Conservation (phyloP, 2,113 vertebrate genomes). For the Dasypus novemcinctus region DNA sequence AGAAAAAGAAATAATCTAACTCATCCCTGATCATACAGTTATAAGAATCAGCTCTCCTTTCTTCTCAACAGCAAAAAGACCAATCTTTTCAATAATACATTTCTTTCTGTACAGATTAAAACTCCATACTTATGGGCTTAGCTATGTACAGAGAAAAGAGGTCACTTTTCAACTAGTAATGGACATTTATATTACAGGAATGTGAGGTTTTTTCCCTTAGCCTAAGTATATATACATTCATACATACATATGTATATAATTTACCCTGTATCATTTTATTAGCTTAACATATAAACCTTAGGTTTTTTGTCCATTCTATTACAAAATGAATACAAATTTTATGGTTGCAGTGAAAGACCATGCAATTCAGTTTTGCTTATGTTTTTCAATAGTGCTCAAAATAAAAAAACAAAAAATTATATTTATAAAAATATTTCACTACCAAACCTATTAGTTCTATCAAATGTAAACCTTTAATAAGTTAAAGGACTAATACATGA, state of each 20-base stretch:
- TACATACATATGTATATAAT: conserved; percentile 84
- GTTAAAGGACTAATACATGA: conserved; percentile 83
- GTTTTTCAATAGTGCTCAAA: conserved; percentile 83
- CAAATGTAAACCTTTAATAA: conserved; percentile 86
- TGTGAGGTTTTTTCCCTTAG: conserved; percentile 80
- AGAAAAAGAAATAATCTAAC: conserved; percentile 85
- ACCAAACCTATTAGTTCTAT: conserved; percentile 83
- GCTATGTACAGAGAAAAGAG: conserved; percentile 86
- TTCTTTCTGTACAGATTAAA: conserved; percentile 86
- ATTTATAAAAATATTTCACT: conserved; percentile 88
- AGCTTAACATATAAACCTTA: conserved; percentile 85
- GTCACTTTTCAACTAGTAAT: conserved; percentile 82
- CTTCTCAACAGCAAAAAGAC: conserved; percentile 82
- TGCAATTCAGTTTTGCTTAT: conserved; percentile 78
- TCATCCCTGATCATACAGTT: conserved; percentile 85
- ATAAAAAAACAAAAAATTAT: conserved; percentile 81
- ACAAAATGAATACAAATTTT: conserved; percentile 86
- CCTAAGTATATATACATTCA: conserved; percentile 84
- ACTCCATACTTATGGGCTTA: conserved; percentile 81
- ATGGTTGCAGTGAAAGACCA: conserved; percentile 86
- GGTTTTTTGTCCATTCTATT: conserved; percentile 81
- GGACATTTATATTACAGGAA: conserved; percentile 86
- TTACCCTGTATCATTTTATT: conserved; percentile 84
- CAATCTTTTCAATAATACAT: conserved; percentile 84
- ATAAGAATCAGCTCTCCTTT: conserved; percentile 81